Conservation (phyloP, 1,140 invertebrate genomes). For the Phymorhynchus buccinoides region DNA sequence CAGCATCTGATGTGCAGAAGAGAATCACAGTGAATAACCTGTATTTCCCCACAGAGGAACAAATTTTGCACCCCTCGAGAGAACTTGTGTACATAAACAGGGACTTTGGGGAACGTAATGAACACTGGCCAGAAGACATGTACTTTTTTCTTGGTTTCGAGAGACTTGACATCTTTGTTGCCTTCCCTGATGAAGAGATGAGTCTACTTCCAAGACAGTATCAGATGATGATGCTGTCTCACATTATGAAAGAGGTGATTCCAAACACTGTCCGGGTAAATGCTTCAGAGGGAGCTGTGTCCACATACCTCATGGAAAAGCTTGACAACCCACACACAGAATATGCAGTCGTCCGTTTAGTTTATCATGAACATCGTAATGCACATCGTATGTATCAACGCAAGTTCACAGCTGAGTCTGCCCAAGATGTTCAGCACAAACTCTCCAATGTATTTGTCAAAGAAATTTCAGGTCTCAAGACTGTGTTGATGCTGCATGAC, state of each 20-base stretch:
- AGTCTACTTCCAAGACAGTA: conserved; percentile 44
- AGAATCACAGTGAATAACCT: conserved; percentile 33
- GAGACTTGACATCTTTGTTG: conserved; percentile 37
- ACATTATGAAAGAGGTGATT: conserved; percentile 50
- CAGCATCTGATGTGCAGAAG: not conserved
- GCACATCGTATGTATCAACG: too few species aligned
- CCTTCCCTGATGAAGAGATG: conserved; percentile 30
- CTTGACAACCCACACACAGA: conserved; percentile 37
- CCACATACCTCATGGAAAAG: conserved; percentile 7
- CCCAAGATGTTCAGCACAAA: not conserved
- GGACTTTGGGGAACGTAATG: conserved; percentile 19
- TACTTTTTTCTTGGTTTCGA: conserved; percentile 45
- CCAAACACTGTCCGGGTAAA: conserved; percentile 8
- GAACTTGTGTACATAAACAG: conserved; percentile 45
- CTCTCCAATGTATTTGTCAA: conserved; percentile 10
- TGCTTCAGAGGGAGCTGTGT: not conserved
- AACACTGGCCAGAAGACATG: conserved; percentile 18
- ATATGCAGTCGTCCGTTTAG: conserved; percentile 43
- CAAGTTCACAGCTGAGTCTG: not conserved
- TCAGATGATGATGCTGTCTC: conserved; percentile 49
- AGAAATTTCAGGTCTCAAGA: conserved; percentile 25
- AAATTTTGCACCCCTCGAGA: conserved; percentile 39
- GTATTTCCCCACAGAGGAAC: conserved; percentile 51
- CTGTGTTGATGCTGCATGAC: not conserved
- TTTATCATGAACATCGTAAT: conserved; percentile 32